Evolutionary conservation across 2,113 vertebrate genomes (phyloP).

Genomic region (Semicossyphus pulcher): DNA sequence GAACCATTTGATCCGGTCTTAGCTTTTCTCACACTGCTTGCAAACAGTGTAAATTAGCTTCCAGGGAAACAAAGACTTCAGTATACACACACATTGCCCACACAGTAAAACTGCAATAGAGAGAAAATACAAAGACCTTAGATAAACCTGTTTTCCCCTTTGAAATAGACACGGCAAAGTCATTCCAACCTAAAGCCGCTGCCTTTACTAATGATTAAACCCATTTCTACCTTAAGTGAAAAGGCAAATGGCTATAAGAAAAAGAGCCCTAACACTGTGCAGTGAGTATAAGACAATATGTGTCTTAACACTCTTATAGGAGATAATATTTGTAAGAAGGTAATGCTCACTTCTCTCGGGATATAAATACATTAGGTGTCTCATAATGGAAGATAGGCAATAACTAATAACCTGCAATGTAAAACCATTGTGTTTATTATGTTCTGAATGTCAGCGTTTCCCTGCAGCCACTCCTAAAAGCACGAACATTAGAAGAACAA

Average conservation of each 20-base stretch:
- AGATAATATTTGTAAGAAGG: neutral
- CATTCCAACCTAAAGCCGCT: conserved; percentile 12
- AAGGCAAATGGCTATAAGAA: neutral
- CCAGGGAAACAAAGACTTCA: conserved; percentile 9
- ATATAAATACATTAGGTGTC: neutral
- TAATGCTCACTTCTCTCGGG: too few species aligned
- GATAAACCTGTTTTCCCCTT: neutral
- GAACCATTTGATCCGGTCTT: conserved; percentile 1
- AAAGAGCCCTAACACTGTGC: neutral
- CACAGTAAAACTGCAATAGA: conserved; percentile 8
- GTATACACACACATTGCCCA: conserved; percentile 23
- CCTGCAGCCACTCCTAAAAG: conserved; percentile 3
- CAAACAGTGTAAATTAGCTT: conserved; percentile 28
- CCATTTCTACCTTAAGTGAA: conserved; percentile 11
- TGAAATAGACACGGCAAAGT: conserved; percentile 30
- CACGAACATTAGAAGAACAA: conserved; percentile 33
- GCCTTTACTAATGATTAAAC: conserved; percentile 29
- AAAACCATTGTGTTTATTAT: conserved; percentile 7
- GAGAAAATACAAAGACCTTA: conserved; percentile 21
- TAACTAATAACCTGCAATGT: conserved; percentile 10
- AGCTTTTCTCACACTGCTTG: conserved; percentile 13
- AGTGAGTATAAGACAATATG: neutral
- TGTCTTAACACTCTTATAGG: neutral
- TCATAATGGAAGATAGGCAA: neutral
- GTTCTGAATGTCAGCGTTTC: conserved; percentile 27